Percentiles rank a stretch among this genome's conserved stretches.
These are phyloP conservation scores for Echiichthys vipera DNA, from an alignment of 2,797 vertebrate species.

Conservation along the genomic window DNA sequence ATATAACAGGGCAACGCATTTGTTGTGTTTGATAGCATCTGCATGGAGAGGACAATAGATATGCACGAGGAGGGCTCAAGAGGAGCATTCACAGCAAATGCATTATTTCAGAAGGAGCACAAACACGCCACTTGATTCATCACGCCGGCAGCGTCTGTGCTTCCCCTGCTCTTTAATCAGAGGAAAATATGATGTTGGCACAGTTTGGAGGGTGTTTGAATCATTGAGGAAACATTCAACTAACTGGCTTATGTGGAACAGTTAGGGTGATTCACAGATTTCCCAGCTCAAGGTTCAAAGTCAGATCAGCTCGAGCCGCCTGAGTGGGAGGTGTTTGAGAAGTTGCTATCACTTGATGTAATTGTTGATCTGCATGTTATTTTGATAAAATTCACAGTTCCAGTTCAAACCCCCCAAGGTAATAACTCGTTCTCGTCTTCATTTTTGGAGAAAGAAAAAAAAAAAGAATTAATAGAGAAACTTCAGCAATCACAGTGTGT, in stretches of 20 bases:
- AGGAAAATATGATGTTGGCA: conserved; percentile 35
- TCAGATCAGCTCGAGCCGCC: conserved; percentile 14
- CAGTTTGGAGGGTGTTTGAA: conserved; percentile 37
- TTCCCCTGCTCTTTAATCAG: conserved; percentile 20
- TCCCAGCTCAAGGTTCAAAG: conserved; percentile 28
- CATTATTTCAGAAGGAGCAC: conserved; percentile 54
- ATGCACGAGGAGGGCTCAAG: conserved; percentile 59
- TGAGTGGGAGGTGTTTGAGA: conserved; percentile 7
- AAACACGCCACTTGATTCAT: conserved; percentile 60
- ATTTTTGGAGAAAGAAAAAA: conserved; percentile 12
- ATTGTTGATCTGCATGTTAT: background rate
- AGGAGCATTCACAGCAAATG: conserved; percentile 54
- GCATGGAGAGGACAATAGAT: conserved; percentile 67
- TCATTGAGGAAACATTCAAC: conserved; percentile 40
- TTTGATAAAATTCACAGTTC: conserved; percentile 16
- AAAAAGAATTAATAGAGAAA: background rate
- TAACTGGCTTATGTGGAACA: conserved; percentile 29
- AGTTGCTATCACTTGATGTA: conserved; percentile 13
- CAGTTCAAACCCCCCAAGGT: conserved; percentile 6
- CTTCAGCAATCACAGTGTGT: background rate
- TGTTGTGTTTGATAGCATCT: conserved; percentile 82
- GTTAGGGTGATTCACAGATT: conserved; percentile 34
- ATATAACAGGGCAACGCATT: conserved; percentile 75
- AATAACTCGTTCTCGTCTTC: conserved; percentile 4
- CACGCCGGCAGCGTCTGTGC: background rate